Percentiles rank a stretch among this genome's conserved stretches.
Evolutionary conservation across 2,888 invertebrate genomes (phyloP).

Genomic region (Ochropleura plecta): DNA sequence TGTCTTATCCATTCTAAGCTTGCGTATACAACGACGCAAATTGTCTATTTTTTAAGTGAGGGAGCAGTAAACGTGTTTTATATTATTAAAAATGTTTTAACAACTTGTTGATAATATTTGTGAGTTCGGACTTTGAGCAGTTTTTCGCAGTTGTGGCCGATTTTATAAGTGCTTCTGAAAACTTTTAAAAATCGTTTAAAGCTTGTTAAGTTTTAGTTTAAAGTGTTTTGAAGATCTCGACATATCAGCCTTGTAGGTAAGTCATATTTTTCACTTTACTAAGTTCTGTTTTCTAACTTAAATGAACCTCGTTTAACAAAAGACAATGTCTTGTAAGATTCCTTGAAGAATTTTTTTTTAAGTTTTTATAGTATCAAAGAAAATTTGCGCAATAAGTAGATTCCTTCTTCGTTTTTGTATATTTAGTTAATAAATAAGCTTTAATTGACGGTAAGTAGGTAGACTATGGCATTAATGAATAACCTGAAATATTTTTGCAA

Average conservation of each 20-base stretch:
- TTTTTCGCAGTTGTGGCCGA: slow-evolving; percentile 9
- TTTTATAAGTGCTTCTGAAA: slow-evolving; percentile 36
- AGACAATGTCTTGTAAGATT: not conserved
- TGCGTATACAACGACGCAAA: slow-evolving; percentile 28
- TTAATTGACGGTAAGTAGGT: not conserved
- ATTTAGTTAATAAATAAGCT: not conserved
- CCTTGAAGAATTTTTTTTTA: not conserved
- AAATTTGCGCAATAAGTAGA: not conserved
- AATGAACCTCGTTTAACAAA: not conserved
- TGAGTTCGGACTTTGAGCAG: not conserved
- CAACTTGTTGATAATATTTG: slow-evolving; percentile 13
- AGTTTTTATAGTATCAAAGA: not conserved
- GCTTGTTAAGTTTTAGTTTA: slow-evolving; percentile 13
- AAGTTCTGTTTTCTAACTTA: not conserved
- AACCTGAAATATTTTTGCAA: not conserved
- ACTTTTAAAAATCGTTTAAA: not conserved
- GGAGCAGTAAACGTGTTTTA: slow-evolving; percentile 29
- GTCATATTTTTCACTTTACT: not conserved
- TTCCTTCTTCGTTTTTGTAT: not conserved
- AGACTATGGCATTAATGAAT: not conserved
- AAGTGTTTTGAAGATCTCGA: slow-evolving; percentile 1
- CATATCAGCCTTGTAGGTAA: slow-evolving; percentile 3
- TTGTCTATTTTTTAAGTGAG: slow-evolving; percentile 1
- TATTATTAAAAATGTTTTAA: slow-evolving; percentile 12
- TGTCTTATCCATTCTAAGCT: slow-evolving; percentile 35